phyloP scores from a whole-genome alignment of 2,797 vertebrate genomes.

The Syndactyla subalaris region DNA sequence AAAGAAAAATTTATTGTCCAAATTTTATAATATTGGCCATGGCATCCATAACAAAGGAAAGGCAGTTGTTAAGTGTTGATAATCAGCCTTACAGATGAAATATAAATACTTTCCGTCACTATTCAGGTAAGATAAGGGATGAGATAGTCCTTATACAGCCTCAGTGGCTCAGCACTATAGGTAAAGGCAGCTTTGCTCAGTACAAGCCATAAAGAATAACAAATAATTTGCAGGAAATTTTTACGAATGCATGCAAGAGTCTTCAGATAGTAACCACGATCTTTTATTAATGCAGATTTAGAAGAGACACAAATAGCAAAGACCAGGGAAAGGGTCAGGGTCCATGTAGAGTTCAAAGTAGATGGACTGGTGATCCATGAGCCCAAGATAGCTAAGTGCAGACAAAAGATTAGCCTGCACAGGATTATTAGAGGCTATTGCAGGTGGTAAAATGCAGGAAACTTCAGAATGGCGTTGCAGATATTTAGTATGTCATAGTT shows the following conservation, averaged over 20 bases:
- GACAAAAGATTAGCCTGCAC: neutral
- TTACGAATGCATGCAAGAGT: neutral
- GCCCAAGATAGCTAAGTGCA: neutral
- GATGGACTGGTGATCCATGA: neutral
- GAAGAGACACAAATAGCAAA: neutral
- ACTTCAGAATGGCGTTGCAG: neutral
- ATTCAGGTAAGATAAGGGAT: neutral
- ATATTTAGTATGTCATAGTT: neutral
- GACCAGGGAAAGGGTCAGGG: neutral
- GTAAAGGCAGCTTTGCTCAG: neutral
- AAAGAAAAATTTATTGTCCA: neutral
- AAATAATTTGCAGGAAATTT: neutral
- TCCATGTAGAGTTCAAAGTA: neutral
- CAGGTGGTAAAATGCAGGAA: neutral
- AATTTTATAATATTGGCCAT: neutral
- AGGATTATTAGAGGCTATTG: neutral
- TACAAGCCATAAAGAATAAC: neutral
- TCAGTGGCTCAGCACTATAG: neutral
- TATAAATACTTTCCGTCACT: neutral
- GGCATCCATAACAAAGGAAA: neutral
- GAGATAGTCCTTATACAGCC: neutral
- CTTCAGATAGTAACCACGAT: neutral
- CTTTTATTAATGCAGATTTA: neutral
- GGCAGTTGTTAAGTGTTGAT: neutral
- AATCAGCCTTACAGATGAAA: neutral